A percentile compares a stretch with the other conserved stretches of the same genome.
Evolutionary conservation across 2,113 vertebrate species (phyloP).

Genomic region (Oostethus manadensis): DNA sequence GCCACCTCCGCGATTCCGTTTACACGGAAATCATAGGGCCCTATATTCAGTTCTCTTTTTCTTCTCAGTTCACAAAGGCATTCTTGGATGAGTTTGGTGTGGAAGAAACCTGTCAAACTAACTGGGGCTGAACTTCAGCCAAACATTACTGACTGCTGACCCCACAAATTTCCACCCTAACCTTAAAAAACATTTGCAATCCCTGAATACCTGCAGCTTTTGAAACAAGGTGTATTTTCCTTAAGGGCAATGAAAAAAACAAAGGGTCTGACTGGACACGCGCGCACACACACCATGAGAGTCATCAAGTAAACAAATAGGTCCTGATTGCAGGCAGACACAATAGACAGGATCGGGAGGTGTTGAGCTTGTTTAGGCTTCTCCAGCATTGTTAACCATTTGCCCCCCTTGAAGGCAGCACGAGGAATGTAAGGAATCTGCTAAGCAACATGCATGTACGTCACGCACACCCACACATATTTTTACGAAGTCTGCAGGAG

Average conservation of each 20-base stretch:
- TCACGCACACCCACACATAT: conserved; percentile 19
- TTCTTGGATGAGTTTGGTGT: too few relatives aligned
- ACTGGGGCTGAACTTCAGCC: too few relatives aligned
- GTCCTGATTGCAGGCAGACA: conserved; percentile 48
- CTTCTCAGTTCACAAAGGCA: too few relatives aligned
- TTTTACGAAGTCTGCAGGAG: conserved; percentile 34
- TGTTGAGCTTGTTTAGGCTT: conserved; percentile 45
- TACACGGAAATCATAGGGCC: too few relatives aligned
- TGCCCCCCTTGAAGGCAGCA: conserved; percentile 27
- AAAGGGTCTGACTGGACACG: conserved; percentile 24
- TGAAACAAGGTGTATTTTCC: too few relatives aligned
- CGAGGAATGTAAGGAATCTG: conserved; percentile 60
- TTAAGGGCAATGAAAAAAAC: conserved; percentile 16
- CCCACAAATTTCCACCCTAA: too few relatives aligned
- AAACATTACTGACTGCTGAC: too few relatives aligned
- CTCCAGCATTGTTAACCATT: conserved; percentile 46
- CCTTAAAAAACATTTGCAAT: too few relatives aligned
- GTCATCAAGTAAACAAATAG: conserved; percentile 56
- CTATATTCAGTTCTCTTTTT: too few relatives aligned
- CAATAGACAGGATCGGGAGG: conserved; percentile 36
- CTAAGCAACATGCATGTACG: conserved; percentile 30
- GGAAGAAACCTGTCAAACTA: too few relatives aligned
- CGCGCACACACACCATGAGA: conserved; percentile 11
- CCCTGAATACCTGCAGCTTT: too few relatives aligned
- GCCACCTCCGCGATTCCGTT: too few relatives aligned